phyloP scores from a whole-genome alignment of 2,888 invertebrate species.

The Campoplex nolae region DNA sequence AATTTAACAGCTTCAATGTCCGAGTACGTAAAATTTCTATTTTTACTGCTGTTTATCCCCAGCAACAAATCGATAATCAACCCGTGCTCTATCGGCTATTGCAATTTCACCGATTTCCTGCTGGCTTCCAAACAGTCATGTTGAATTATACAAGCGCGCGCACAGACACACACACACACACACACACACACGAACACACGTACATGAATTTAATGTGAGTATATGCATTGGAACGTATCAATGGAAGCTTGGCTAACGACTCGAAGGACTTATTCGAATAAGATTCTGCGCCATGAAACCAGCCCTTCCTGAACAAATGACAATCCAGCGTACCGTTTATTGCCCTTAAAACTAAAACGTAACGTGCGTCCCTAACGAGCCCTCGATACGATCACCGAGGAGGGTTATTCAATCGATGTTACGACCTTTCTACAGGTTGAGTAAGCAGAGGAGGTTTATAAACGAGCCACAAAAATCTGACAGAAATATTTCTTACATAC shows the following conservation, averaged over 20 bases:
- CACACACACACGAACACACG: too few relatives aligned
- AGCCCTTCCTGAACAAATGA: conserved; percentile 50
- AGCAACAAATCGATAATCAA: conserved; percentile 54
- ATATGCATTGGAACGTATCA: conserved; percentile 3
- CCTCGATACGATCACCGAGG: conserved; percentile 9
- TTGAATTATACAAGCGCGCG: neutral
- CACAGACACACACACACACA: too few relatives aligned
- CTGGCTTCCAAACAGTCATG: conserved; percentile 38
- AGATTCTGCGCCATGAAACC: neutral
- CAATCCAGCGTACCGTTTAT: conserved; percentile 42
- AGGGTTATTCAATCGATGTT: conserved; percentile 12
- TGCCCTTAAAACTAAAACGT: conserved; percentile 56
- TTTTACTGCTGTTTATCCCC: neutral
- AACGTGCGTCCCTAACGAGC: conserved; percentile 44
- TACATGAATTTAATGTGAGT: neutral
- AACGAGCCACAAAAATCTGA: neutral
- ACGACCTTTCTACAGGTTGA: neutral
- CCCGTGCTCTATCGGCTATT: conserved; percentile 15
- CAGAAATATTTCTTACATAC: neutral
- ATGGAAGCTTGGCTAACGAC: conserved; percentile 19
- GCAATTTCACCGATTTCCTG: conserved; percentile 14
- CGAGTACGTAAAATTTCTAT: neutral
- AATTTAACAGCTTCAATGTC: too few relatives aligned
- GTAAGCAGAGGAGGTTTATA: neutral
- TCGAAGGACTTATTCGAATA: conserved; percentile 4